phyloP scores from a whole-genome alignment of 2,888 invertebrate genomes.

The Hymenopus coronatus region DNA sequence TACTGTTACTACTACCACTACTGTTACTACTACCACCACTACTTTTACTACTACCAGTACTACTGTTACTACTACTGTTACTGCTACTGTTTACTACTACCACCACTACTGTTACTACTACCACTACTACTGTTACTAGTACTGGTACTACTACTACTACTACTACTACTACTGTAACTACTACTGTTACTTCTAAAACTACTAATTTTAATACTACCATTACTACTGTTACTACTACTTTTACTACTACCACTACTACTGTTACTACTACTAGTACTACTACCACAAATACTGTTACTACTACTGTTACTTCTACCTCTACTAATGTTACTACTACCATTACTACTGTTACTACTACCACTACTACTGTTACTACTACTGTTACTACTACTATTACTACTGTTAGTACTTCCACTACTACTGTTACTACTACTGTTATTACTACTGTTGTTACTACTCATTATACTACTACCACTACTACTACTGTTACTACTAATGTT shows the following conservation, averaged over 20 bases:
- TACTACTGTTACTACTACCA: not conserved
- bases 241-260: no score
- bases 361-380: not conserved
- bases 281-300: no score
- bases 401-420: not conserved
- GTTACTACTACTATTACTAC: not conserved
- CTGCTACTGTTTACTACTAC: not conserved
- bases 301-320: no score
- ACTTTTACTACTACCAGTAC: no score
- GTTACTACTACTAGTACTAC: no score
- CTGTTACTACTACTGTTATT: not conserved
- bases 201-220: not conserved
- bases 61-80: not conserved
- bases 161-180: no score
- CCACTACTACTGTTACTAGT: not conserved
- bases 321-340: not conserved
- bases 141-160: not conserved
- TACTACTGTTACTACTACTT: no score
- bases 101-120: not conserved
- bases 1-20: not conserved
- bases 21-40: not conserved
- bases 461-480: not conserved
- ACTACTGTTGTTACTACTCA: not conserved
- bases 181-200: no score
- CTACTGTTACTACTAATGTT: not conserved